Evolutionary conservation across 2,113 vertebrate genomes (phyloP).

Genomic region (Zosterops lateralis): DNA sequence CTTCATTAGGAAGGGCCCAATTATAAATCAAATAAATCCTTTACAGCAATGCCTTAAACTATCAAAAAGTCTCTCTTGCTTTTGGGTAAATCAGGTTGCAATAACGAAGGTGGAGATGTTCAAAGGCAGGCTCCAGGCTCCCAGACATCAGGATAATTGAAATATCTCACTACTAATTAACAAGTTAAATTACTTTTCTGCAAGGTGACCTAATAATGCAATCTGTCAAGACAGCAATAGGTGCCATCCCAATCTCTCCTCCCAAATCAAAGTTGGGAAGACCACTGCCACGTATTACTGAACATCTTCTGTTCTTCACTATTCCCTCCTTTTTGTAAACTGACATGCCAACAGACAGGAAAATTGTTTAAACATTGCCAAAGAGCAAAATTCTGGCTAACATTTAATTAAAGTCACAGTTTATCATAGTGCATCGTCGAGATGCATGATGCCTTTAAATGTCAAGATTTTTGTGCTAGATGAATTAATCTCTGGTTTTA

Average conservation of each 20-base stretch:
- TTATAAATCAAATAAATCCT: neutral
- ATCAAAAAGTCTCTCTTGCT: neutral
- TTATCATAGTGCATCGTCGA: neutral
- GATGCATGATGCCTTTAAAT: neutral
- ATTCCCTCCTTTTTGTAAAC: neutral
- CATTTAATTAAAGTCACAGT: neutral
- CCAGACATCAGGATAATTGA: neutral
- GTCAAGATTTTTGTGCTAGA: neutral
- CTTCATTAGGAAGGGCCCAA: neutral
- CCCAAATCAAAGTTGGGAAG: neutral
- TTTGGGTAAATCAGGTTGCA: neutral
- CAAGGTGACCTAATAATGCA: slow-evolving; percentile 25
- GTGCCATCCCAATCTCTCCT: neutral
- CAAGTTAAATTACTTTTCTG: slow-evolving; percentile 19
- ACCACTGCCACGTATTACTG: neutral
- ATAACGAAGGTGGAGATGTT: neutral
- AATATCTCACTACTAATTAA: slow-evolving; percentile 31
- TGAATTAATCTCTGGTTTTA: neutral
- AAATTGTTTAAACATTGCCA: neutral
- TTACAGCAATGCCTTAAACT: neutral
- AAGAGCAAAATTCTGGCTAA: neutral
- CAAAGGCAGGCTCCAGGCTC: neutral
- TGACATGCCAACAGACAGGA: neutral
- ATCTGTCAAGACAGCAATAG: neutral
- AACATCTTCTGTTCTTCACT: neutral